Percentiles rank a stretch among this genome's conserved stretches.
phyloP scores from a whole-genome alignment of 1,140 invertebrate species.

The Ips typographus region DNA sequence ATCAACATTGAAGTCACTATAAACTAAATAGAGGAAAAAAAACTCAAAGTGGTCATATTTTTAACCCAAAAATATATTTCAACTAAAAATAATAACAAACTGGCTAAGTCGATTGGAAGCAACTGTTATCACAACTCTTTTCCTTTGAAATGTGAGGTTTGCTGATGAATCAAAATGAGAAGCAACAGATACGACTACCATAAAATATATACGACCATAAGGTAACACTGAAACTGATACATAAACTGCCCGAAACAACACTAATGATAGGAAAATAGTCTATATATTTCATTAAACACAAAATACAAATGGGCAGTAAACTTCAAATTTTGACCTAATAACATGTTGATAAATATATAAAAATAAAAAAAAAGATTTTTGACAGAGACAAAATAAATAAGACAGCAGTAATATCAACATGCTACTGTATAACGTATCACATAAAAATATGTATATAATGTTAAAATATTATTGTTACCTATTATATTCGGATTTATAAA shows the following conservation, averaged over 20 bases:
- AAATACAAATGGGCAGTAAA: not conserved
- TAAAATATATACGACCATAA: too few relatives aligned
- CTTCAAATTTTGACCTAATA: not conserved
- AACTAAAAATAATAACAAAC: conserved; percentile 15
- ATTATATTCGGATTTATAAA: conserved; percentile 32
- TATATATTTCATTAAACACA: too few relatives aligned
- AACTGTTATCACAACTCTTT: conserved; percentile 10
- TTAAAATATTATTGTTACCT: conserved; percentile 38
- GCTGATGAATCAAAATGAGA: not conserved
- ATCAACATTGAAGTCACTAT: too few relatives aligned
- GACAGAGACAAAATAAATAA: conserved; percentile 27
- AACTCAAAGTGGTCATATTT: conserved; percentile 1
- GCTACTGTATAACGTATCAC: conserved; percentile 43
- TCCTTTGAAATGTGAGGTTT: not conserved
- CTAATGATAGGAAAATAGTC: too few relatives aligned
- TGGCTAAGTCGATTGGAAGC: conserved; percentile 34
- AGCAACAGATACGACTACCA: too few relatives aligned
- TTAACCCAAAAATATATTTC: conserved; percentile 22
- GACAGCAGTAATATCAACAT: conserved; percentile 46
- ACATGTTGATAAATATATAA: conserved; percentile 1
- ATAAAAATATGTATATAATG: conserved; percentile 33
- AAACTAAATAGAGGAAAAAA: conserved; percentile 22
- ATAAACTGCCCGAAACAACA: too few relatives aligned
- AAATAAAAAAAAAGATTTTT: conserved; percentile 13
- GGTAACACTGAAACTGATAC: too few relatives aligned